Base-by-base conservation (phyloP, 2,113 vertebrate genomes). In the Clinocottus analis region DNA sequence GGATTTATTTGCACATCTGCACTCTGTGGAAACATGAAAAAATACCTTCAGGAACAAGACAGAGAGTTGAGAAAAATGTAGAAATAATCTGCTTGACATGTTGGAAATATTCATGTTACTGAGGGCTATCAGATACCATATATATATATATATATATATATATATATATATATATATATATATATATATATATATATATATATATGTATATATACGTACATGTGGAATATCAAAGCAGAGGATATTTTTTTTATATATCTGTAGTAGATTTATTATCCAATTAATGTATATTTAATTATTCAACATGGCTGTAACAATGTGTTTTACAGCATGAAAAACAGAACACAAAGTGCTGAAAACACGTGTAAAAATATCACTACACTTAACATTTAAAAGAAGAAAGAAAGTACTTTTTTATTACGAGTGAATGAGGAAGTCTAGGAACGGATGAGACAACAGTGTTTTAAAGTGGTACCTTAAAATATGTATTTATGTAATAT, bases 1-100 rank as follows among this genome's bases (percentile, higher is more conserved):
- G 72, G 85, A 89, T 89, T 86, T 88, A 83, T 85, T 79, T 61
- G 49, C 60, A 72, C 65, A 75, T 80, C 23, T 64, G 72, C 69
- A 77, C 76, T 79, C 70, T 85, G 77, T 79, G 49, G 67, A 78
- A 85, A 66, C 75, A 33, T n/a, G n/a, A n/a, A 83, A 89, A 25
- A 72, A 68, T 55, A 72, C 47, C 51, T 68, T 39, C 1, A 65
- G 33, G 45, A 85, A 73, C 25, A 37, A 69, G 78, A 61, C 27
- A 64, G 56, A 4, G 60, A 65, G 12, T 63, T 58, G 25, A 72
- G 37, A 66, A 13, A 64, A 58, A 82, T 79, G 70, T 41, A 72
- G 10, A 58, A 47, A 59, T 75, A 63, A 80, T 64, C 61, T 65
- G 45, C 29, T 45, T 75, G 58, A 84, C 75, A 85, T 76, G n/a